Conservation (phyloP, 2,797 vertebrate genomes). For the Serranus cabrilla region DNA sequence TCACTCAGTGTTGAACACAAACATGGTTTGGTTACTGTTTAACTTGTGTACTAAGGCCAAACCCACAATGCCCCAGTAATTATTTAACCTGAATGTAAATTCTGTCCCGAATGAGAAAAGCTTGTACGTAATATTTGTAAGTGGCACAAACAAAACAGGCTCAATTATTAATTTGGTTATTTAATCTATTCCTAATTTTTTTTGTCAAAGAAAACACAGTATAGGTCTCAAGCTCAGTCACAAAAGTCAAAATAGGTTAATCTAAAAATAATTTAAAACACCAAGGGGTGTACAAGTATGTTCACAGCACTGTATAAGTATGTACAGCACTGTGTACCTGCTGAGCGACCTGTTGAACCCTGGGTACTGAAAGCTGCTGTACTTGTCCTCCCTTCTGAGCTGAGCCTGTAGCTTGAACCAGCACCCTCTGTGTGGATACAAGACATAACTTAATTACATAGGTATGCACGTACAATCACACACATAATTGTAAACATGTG, state of each 20-base stretch:
- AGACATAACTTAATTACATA: slow-evolving; percentile 79
- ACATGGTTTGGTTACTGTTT: slow-evolving; percentile 9
- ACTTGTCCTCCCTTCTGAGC: slow-evolving; percentile 93
- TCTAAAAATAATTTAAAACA: background rate
- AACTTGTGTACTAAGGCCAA: slow-evolving; percentile 17
- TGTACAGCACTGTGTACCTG: slow-evolving; percentile 90
- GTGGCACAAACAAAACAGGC: slow-evolving; percentile 1
- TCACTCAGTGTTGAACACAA: slow-evolving; percentile 10
- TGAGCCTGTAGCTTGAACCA: slow-evolving; percentile 94
- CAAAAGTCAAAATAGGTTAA: slow-evolving; percentile 10
- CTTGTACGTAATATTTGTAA: slow-evolving; percentile 15
- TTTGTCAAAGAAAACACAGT: background rate
- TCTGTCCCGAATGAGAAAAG: background rate
- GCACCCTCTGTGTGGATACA: slow-evolving; percentile 91
- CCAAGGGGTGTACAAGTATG: slow-evolving; percentile 52
- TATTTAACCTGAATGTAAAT: slow-evolving; percentile 1
- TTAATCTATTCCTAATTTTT: background rate
- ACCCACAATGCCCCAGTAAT: background rate
- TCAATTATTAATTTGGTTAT: background rate
- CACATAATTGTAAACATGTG: slow-evolving; percentile 55
- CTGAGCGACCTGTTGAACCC: slow-evolving; percentile 93
- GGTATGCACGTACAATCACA: slow-evolving; percentile 51
- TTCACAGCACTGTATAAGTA: slow-evolving; percentile 73
- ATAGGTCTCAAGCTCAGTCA: slow-evolving; percentile 8
- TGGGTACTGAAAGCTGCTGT: slow-evolving; percentile 92